phyloP scores from a whole-genome alignment of 53 echinoderm and acorn worm species.

The Stichopus horrens region DNA sequence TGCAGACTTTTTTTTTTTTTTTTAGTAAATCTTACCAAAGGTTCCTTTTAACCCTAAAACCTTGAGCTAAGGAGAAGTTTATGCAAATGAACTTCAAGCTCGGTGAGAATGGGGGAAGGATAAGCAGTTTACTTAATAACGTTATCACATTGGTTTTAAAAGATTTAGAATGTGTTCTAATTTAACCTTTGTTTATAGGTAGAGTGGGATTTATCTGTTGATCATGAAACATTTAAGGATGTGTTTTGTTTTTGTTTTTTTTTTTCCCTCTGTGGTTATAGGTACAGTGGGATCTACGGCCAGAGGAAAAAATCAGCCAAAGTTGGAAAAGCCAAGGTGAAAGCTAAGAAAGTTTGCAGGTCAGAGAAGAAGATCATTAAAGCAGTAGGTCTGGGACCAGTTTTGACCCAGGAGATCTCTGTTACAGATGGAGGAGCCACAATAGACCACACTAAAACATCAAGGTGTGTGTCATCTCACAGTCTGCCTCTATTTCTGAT shows the following conservation, averaged over 20 bases:
- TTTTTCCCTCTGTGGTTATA: not conserved
- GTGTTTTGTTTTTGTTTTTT: not conserved
- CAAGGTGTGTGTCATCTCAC: not conserved
- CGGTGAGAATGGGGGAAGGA: no score
- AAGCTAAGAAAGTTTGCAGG: not conserved
- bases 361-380: not conserved
- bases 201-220: no score
- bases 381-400: not conserved
- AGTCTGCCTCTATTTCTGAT: no score
- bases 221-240: not conserved
- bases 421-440: not conserved
- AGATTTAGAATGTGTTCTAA: no score
- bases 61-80: no score
- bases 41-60: no score
- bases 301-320: not conserved
- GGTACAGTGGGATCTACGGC: conserved; percentile 9
- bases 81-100: no score
- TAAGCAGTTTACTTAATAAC: no score
- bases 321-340: not conserved
- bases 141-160: no score
- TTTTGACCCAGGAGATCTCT: not conserved
- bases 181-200: no score
- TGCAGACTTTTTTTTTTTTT: no score
- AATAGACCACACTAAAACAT: not conserved
- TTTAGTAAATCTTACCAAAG: no score